Evolutionary conservation across 2,888 invertebrate species (phyloP).

Genomic region (Tetragonula carbonaria): DNA sequence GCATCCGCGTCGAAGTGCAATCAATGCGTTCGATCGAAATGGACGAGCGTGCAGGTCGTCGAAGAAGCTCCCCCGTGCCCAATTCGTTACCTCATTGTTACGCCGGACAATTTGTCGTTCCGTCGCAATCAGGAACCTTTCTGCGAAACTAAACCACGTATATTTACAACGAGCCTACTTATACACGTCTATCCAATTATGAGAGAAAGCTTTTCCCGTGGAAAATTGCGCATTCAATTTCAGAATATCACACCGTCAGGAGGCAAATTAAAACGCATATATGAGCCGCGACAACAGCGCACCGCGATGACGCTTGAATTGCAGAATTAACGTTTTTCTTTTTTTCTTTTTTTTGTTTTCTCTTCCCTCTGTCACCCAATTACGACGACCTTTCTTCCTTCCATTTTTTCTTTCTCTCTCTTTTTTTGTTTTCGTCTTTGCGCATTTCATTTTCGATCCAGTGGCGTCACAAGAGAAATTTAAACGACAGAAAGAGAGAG

Average conservation of each 20-base stretch:
- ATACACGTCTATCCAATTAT: constrained; percentile 28
- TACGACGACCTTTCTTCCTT: neutral
- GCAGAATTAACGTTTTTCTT: neutral
- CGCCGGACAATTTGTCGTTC: constrained; percentile 24
- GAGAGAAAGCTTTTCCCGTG: neutral
- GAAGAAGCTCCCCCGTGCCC: constrained; percentile 1
- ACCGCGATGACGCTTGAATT: constrained; percentile 5
- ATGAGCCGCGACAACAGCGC: neutral
- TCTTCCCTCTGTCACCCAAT: too few relatives aligned
- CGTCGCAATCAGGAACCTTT: constrained; percentile 18
- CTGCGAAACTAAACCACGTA: constrained; percentile 1
- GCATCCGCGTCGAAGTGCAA: neutral
- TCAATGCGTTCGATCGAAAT: neutral
- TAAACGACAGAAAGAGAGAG: neutral
- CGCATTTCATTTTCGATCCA: neutral
- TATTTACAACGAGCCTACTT: constrained; percentile 19
- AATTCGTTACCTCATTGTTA: constrained; percentile 41
- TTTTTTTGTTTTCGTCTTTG: neutral
- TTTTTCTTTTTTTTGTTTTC: neutral
- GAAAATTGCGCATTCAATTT: constrained; percentile 20
- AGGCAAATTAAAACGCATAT: constrained; percentile 6
- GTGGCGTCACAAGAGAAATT: neutral
- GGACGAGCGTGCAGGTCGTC: constrained; percentile 41
- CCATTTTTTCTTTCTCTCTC: neutral
- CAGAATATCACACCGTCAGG: constrained; percentile 6